Evolutionary conservation across 1,140 invertebrate genomes (phyloP), one percentile per base, ranked within the genome.

Genomic region (Drosophila gunungcola): DNA sequence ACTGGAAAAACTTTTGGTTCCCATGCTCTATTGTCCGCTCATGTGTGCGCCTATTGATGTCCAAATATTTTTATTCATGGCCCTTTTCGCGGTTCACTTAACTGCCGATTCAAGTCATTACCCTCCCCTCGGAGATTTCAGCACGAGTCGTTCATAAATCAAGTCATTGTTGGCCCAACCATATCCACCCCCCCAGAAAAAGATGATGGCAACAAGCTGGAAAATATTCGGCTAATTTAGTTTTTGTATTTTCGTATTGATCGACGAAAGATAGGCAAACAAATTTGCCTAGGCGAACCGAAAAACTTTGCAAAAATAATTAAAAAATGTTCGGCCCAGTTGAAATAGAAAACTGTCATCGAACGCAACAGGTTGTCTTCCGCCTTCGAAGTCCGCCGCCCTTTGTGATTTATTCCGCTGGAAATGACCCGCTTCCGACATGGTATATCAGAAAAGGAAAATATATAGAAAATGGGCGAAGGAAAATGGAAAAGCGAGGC

Each of bases 381-480:
- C 84, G 61, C 60, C 67, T 58, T 73, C 64, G 62, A 60, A 51
- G 51, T 46, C 64, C 45, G 69, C 64, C 41, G 51, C 48, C 76
- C 58, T 76, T 82, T 89, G 72, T 88, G 83, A 89, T 90, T 90
- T 90, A 89, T 84, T 73, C 85, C 68, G 70, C 73, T 84, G 85
- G 82, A 89, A 89, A 89, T 89, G 85, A 90, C 85, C 84, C 77
- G 80, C 85, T 89, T 89, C 84, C 84, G 84, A 89, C 84, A 85
- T 89, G 82, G 61, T 80, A 85, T 85, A 85, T 85, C 82, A 85
- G 84, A 78, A 85, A 81, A 72, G 52, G 36, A 70, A 70, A 70
- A 57, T 41, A 69, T 46, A 70, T 46, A 70, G 49, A 68, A 1
- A 25, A n/a, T 6, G 43, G 43, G 7, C 7, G 25, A 27, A 21